Evolutionary conservation across 2,888 invertebrate species (phyloP).

Genomic region (Sinhomidia bicolor): DNA sequence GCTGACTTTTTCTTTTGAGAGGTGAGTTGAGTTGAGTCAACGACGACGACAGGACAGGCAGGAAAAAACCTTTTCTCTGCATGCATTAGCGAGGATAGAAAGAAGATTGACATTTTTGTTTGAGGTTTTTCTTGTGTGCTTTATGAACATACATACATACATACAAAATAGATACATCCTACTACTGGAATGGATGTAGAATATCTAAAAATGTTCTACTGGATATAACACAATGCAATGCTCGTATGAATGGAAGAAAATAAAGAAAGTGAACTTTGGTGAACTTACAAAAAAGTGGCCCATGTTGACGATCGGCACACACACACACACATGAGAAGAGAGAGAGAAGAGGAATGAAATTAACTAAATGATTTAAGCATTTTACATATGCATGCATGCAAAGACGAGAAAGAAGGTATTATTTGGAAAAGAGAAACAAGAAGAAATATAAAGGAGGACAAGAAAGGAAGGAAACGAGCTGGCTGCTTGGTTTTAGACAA

Average conservation of each 20-base stretch:
- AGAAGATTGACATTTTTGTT: slow-evolving; percentile 11
- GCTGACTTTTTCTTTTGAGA: slow-evolving; percentile 18
- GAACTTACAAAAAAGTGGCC: slow-evolving; percentile 9
- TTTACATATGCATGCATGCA: slow-evolving; percentile 18
- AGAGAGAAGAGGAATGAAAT: not conserved
- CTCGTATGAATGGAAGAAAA: not conserved
- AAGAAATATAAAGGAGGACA: not conserved
- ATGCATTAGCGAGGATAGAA: not conserved
- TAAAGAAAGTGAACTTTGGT: slow-evolving; percentile 25
- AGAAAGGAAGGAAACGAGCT: too few relatives aligned
- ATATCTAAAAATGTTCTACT: too few relatives aligned
- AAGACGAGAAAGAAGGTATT: not conserved
- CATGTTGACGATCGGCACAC: not conserved
- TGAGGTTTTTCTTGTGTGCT: not conserved
- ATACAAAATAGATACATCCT: slow-evolving; percentile 7
- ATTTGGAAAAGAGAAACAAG: not conserved
- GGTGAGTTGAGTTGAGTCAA: slow-evolving; percentile 21
- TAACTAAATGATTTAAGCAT: slow-evolving; percentile 13
- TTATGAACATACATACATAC: too few relatives aligned
- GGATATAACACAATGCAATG: too few relatives aligned
- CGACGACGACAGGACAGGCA: slow-evolving; percentile 3
- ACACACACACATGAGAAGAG: too few relatives aligned
- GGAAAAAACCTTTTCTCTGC: slow-evolving; percentile 10
- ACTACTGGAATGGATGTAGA: not conserved
- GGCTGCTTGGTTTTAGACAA: not conserved